These are phyloP conservation scores for Cinclus mexicanus DNA, from an alignment of 2,113 vertebrate genomes.

Conservation along the genomic window DNA sequence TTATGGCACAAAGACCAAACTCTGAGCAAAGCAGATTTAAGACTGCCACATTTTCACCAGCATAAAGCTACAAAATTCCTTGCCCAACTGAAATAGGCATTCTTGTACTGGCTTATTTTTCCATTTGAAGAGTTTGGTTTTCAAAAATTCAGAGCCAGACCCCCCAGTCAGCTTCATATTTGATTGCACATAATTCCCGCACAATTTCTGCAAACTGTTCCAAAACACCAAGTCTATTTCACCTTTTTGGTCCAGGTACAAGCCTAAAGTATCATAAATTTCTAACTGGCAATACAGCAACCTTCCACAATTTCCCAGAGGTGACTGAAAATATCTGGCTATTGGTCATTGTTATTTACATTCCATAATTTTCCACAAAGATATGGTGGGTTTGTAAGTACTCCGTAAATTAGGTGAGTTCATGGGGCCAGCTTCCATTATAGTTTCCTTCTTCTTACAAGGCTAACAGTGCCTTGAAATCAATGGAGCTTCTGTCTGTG, in stretches of 20 bases:
- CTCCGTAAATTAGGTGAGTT: not conserved
- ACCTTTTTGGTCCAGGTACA: not conserved
- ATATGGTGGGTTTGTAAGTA: not conserved
- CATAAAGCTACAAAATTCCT: not conserved
- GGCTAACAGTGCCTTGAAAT: not conserved
- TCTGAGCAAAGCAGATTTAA: not conserved
- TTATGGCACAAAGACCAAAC: not conserved
- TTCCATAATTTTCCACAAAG: not conserved
- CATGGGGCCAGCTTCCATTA: not conserved
- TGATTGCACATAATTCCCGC: not conserved
- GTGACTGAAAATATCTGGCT: not conserved
- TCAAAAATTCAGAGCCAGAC: not conserved
- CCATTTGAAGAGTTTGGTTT: not conserved
- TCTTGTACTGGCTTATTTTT: not conserved
- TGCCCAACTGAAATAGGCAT: not conserved
- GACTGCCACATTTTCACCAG: not conserved
- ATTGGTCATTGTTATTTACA: constrained; percentile 17
- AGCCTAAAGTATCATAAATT: not conserved
- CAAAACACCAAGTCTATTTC: constrained; percentile 4
- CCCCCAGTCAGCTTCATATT: not conserved
- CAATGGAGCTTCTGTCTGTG: not conserved
- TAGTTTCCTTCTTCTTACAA: not conserved
- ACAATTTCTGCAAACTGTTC: not conserved
- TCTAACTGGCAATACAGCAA: not conserved
- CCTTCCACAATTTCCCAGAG: not conserved